phyloP scores from a whole-genome alignment of 2,797 vertebrate species.

The Channallabes apus region DNA sequence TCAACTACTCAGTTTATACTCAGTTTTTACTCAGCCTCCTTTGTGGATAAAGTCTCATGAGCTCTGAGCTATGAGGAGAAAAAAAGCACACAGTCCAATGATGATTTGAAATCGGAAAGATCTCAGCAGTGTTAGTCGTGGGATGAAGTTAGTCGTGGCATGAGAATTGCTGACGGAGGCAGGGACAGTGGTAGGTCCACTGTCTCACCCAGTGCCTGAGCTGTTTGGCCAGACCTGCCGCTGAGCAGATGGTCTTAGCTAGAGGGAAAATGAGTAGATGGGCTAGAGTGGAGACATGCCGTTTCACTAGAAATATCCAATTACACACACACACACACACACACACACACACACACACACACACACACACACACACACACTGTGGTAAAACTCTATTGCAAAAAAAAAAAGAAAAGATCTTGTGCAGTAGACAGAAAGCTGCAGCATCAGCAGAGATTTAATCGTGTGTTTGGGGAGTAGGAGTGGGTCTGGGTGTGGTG shows the following conservation, averaged over 20 bases:
- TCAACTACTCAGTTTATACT: background rate
- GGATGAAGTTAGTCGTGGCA: constrained; percentile 15
- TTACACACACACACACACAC: constrained; percentile 44
- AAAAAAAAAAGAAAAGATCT: constrained; percentile 7
- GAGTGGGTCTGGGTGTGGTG: constrained; percentile 3
- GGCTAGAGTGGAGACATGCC: constrained; percentile 64
- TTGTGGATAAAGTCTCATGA: constrained; percentile 41
- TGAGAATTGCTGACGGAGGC: constrained; percentile 36
- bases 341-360: constrained; percentile 28
- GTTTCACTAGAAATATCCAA: constrained; percentile 52
- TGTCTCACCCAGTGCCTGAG: constrained; percentile 53
- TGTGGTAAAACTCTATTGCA: constrained; percentile 9
- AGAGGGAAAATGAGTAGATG: constrained; percentile 60
- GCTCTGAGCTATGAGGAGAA: constrained; percentile 25
- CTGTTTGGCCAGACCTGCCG: constrained; percentile 71
- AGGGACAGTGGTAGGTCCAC: constrained; percentile 24
- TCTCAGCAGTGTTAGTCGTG: constrained; percentile 40
- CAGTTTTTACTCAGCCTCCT: constrained; percentile 31
- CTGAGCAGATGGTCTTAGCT: constrained; percentile 76
- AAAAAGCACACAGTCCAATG: constrained; percentile 40
- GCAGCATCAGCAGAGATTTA: constrained; percentile 34
- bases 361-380: constrained; percentile 27
- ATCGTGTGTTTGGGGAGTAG: background rate
- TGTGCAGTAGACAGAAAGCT: constrained; percentile 23
- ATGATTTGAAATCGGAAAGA: constrained; percentile 31